These are phyloP conservation scores for Sebastes umbrosus DNA, from an alignment of 2,797 vertebrate species.

Conservation along the genomic window DNA sequence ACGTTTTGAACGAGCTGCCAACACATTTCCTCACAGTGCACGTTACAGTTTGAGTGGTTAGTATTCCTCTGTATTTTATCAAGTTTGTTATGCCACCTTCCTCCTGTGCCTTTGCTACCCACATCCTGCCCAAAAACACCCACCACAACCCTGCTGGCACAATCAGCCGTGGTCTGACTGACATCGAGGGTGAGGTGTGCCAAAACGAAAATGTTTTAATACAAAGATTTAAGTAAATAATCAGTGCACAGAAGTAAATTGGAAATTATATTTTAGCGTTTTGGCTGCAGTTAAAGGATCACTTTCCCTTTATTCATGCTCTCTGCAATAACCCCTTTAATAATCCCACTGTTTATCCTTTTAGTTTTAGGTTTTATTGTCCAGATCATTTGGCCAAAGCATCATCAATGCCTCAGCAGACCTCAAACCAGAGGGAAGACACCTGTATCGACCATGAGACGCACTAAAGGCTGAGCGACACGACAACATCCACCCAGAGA, in stretches of 20 bases:
- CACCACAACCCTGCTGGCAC: slow-evolving; percentile 69
- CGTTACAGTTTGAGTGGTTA: slow-evolving; percentile 69
- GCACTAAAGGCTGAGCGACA: slow-evolving; percentile 38
- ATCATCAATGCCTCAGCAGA: slow-evolving; percentile 30
- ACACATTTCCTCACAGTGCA: slow-evolving; percentile 61
- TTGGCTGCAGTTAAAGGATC: not conserved
- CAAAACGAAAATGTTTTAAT: not conserved
- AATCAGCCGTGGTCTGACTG: slow-evolving; percentile 40
- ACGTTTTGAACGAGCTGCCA: slow-evolving; percentile 45
- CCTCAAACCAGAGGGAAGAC: slow-evolving; percentile 35
- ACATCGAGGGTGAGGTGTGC: slow-evolving; percentile 30
- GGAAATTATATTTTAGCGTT: not conserved
- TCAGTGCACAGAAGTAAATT: not conserved
- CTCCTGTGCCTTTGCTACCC: slow-evolving; percentile 66
- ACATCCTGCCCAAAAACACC: slow-evolving; percentile 81
- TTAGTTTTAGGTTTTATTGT: slow-evolving; percentile 9
- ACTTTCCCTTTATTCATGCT: not conserved
- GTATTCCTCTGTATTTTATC: slow-evolving; percentile 72
- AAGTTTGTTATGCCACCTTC: slow-evolving; percentile 63
- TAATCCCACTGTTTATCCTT: not conserved
- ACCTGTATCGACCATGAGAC: slow-evolving; percentile 32
- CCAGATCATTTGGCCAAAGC: slow-evolving; percentile 17
- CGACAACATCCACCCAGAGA: not conserved
- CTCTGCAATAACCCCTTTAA: not conserved
- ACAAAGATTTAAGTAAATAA: not conserved